Evolutionary conservation across 92 coral and sea anemone species (phyloP).

Genomic region (Metridium senile): DNA sequence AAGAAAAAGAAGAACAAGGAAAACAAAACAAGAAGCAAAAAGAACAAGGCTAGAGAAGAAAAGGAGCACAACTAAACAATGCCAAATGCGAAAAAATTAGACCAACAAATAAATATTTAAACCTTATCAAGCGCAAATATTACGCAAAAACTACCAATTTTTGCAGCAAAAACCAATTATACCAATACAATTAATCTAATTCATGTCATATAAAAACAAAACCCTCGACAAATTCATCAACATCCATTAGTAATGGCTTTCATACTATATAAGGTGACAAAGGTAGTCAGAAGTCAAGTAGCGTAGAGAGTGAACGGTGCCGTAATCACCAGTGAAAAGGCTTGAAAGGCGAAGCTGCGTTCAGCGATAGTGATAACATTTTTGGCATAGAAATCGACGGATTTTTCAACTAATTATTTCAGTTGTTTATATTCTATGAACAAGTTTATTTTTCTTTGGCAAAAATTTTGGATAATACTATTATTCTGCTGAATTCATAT

Average conservation of each 20-base stretch:
- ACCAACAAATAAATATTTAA: neutral
- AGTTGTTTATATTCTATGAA: too few species aligned
- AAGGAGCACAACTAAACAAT: too few species aligned
- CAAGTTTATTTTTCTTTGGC: too few species aligned
- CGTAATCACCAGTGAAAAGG: neutral
- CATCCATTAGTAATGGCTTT: neutral
- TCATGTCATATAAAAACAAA: neutral
- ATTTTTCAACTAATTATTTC: too few species aligned
- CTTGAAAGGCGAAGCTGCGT: neutral
- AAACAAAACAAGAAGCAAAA: neutral
- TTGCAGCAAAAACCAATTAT: neutral
- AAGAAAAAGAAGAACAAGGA: neutral
- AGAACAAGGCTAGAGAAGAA: neutral
- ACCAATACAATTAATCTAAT: neutral
- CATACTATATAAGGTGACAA: neutral
- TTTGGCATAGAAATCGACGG: too few species aligned
- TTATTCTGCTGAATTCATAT: too few species aligned
- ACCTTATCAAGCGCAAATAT: neutral
- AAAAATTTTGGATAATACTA: neutral
- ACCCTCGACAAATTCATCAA: neutral
- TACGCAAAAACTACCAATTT: neutral
- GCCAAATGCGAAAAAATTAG: too few species aligned
- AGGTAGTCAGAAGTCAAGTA: conserved; percentile 2
- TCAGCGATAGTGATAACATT: neutral
- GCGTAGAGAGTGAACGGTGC: neutral